Percentiles rank a stretch among this genome's conserved stretches.
These are phyloP conservation scores for Enteromius fasciolatus DNA, from an alignment of 2,797 vertebrate genomes.

Conservation along the genomic window DNA sequence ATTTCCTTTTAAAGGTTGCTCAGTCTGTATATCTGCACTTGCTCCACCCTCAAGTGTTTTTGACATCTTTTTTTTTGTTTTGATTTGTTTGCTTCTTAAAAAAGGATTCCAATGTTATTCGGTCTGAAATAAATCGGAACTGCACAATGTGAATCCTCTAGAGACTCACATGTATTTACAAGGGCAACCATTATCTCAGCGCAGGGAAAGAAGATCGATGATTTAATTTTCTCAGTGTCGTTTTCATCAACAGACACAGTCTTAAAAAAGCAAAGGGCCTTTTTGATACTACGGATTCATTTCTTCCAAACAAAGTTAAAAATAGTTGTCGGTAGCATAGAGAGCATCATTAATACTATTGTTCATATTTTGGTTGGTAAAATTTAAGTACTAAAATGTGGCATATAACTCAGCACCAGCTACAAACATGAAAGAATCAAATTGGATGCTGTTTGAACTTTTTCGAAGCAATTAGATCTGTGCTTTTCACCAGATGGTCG, in stretches of 20 bases:
- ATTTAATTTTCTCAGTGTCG: conserved; percentile 37
- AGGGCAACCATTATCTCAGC: conserved; percentile 30
- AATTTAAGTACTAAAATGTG: neutral
- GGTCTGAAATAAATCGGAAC: conserved; percentile 13
- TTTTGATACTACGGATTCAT: neutral
- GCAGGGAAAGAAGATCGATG: conserved; percentile 26
- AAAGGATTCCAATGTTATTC: neutral
- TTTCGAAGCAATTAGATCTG: neutral
- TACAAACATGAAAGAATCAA: neutral
- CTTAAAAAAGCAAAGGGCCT: neutral
- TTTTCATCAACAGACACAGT: conserved; percentile 30
- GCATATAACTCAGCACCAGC: neutral
- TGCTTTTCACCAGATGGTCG: neutral
- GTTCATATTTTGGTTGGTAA: neutral
- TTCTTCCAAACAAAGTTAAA: neutral
- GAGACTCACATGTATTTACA: conserved; percentile 41
- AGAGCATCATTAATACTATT: neutral
- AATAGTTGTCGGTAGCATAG: neutral
- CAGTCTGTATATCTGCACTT: neutral
- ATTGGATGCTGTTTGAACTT: neutral
- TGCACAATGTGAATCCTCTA: neutral
- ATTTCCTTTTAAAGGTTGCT: neutral
- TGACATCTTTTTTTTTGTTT: neutral
- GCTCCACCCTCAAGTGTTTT: neutral
- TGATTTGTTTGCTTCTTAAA: neutral